Conservation (phyloP, 2,113 vertebrate species). For the Periophthalmodon schlosseri region DNA sequence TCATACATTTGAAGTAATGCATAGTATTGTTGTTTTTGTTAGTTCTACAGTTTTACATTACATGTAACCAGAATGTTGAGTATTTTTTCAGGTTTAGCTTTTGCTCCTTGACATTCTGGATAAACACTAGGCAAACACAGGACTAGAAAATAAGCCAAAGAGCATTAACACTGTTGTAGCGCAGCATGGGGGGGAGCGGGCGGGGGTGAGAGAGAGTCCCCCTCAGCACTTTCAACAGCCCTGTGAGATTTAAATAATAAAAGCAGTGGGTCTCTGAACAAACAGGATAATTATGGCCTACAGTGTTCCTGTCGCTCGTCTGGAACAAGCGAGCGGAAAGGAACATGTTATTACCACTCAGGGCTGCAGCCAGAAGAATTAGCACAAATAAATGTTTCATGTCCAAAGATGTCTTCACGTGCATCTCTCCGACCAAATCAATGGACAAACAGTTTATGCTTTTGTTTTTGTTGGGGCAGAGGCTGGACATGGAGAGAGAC, state of each 20-base stretch:
- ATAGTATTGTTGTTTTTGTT: too few species aligned
- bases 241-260: slow-evolving; percentile 87
- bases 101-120: slow-evolving; percentile 58
- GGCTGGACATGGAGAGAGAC: background rate
- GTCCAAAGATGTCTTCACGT: slow-evolving; percentile 55
- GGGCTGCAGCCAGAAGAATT: slow-evolving; percentile 78
- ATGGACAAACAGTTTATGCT: slow-evolving; percentile 48
- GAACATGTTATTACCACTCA: slow-evolving; percentile 79
- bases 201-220: slow-evolving; percentile 67
- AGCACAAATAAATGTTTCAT: slow-evolving; percentile 78
- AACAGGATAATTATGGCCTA: slow-evolving; percentile 86
- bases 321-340: slow-evolving; percentile 77
- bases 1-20: too few species aligned
- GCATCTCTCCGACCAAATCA: slow-evolving; percentile 62
- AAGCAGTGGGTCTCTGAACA: slow-evolving; percentile 80
- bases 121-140: slow-evolving; percentile 71
- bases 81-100: slow-evolving; percentile 37
- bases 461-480: slow-evolving; percentile 38
- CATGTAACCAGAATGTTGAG: too few species aligned
- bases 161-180: slow-evolving; percentile 76
- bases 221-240: slow-evolving; percentile 78
- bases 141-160: slow-evolving; percentile 72
- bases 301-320: slow-evolving; percentile 78
- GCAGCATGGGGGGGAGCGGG: slow-evolving; percentile 76
- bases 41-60: too few species aligned